phyloP scores from a whole-genome alignment of 2,113 vertebrate genomes.

The Gobiocypris rarus region DNA sequence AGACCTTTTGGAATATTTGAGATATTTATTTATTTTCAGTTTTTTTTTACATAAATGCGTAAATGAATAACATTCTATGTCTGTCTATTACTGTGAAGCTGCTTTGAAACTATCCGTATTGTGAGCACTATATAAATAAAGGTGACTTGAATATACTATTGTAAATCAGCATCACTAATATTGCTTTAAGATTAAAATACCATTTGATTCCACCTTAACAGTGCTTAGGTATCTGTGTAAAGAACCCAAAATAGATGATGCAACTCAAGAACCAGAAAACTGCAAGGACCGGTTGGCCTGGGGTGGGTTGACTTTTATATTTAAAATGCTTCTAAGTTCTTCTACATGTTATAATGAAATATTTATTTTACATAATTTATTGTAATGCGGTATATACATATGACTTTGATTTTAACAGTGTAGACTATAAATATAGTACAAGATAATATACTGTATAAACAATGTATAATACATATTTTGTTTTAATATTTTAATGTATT shows the following conservation, averaged over 20 bases:
- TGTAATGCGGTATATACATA: too few species aligned
- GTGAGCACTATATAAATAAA: too few species aligned
- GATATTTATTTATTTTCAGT: not conserved
- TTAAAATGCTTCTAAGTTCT: not conserved
- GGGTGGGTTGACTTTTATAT: constrained; percentile 77
- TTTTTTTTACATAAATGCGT: not conserved
- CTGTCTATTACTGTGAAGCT: too few species aligned
- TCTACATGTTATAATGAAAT: too few species aligned
- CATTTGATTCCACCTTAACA: constrained; percentile 80
- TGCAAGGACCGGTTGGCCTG: constrained; percentile 86
- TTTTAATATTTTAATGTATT: too few species aligned
- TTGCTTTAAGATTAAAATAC: not conserved
- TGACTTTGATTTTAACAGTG: too few species aligned
- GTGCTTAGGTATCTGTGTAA: constrained; percentile 84
- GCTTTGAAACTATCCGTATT: too few species aligned
- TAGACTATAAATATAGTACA: too few species aligned
- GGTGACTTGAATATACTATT: too few species aligned
- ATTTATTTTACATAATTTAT: too few species aligned
- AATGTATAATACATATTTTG: too few species aligned
- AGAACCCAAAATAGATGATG: constrained; percentile 88
- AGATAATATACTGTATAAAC: too few species aligned
- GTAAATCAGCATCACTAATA: not conserved
- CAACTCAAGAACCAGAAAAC: constrained; percentile 92
- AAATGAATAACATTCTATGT: not conserved
- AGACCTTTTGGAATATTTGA: not conserved